These are phyloP conservation scores for Amphibalanus amphitrite DNA, from an alignment of 1,140 invertebrate genomes.

Conservation along the genomic window DNA sequence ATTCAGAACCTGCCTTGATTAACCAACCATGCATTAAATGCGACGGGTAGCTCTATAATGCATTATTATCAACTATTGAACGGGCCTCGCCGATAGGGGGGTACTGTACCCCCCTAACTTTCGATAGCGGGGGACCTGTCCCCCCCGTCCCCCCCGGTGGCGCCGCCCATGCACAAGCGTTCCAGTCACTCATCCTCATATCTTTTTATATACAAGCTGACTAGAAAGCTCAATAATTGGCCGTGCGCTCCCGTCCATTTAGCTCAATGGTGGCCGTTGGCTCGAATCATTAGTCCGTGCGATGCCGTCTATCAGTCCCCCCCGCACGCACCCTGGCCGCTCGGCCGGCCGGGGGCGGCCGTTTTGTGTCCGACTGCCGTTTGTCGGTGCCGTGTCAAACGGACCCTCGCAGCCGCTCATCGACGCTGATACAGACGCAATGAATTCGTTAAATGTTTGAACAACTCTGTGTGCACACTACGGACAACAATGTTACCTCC, in stretches of 20 bases:
- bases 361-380: neutral
- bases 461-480: neutral
- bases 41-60: too few relatives aligned
- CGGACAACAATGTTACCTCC: neutral
- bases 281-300: neutral
- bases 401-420: neutral
- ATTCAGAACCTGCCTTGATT: too few relatives aligned
- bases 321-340: too few relatives aligned
- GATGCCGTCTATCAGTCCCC: neutral
- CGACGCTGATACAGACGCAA: neutral
- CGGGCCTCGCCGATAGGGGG: too few relatives aligned
- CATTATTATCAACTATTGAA: too few relatives aligned
- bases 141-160: too few relatives aligned
- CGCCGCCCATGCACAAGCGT: too few relatives aligned
- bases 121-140: too few relatives aligned
- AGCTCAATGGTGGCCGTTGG: neutral
- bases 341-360: too few relatives aligned
- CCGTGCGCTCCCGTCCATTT: neutral
- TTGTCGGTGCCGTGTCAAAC: neutral
- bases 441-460: conserved; percentile 1
- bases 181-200: neutral
- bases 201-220: neutral
- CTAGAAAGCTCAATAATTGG: neutral
- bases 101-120: too few relatives aligned
- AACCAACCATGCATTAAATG: too few relatives aligned